Evolutionary conservation across 1,140 invertebrate species (phyloP).

Genomic region (Drosophila oshimai): DNA sequence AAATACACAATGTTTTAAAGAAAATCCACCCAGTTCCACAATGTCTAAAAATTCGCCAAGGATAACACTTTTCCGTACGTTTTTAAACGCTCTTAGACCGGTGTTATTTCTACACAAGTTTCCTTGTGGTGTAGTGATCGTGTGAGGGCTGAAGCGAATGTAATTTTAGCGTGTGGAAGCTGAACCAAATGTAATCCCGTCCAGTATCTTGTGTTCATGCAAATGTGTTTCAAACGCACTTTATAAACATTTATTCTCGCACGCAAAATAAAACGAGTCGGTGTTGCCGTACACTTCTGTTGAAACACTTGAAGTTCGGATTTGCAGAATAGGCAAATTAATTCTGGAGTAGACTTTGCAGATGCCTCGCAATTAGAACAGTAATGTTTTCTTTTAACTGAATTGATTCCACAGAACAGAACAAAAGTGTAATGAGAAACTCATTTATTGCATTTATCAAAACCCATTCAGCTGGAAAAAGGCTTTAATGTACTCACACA

Average conservation of each 20-base stretch:
- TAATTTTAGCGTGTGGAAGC: background rate
- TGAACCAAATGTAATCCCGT: background rate
- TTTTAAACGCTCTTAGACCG: background rate
- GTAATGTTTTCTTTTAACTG: background rate
- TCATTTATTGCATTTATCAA: background rate
- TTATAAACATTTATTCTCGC: slow-evolving; percentile 26
- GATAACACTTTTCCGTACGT: background rate
- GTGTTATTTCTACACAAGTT: no score
- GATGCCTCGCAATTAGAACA: background rate
- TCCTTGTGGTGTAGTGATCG: no score
- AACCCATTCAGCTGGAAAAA: background rate
- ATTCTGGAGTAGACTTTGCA: background rate
- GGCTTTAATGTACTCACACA: background rate
- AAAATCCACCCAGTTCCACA: no score
- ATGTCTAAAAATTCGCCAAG: background rate
- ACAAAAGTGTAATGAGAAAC: background rate
- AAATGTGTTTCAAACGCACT: slow-evolving; percentile 4
- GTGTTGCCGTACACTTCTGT: background rate
- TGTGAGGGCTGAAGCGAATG: no score
- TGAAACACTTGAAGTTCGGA: slow-evolving; percentile 1
- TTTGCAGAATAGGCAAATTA: background rate
- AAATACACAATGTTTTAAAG: background rate
- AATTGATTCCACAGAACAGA: background rate
- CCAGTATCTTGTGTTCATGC: background rate
- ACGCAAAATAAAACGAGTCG: background rate